Conservation (phyloP, 2,888 invertebrate genomes). For the Drosophila pseudotalamancana region DNA sequence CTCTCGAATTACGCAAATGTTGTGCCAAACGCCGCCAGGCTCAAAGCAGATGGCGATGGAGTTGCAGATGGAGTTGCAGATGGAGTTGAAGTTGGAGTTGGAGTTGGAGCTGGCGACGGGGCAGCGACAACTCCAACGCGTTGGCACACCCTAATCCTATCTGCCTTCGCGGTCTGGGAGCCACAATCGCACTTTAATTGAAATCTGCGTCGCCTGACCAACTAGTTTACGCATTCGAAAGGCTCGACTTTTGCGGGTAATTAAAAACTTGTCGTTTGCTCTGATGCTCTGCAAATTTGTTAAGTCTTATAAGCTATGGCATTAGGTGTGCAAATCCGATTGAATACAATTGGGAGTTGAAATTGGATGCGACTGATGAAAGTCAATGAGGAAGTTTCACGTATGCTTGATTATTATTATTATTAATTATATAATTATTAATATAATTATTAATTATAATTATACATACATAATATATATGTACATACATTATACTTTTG, state of each 20-base stretch:
- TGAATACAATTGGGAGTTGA: background rate
- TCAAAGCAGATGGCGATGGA: constrained; percentile 15
- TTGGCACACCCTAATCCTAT: constrained; percentile 67
- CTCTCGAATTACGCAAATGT: constrained; percentile 70
- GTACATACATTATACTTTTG: no score
- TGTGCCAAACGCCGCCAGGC: constrained; percentile 44
- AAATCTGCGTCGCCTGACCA: constrained; percentile 60
- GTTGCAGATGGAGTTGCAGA: background rate
- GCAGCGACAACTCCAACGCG: constrained; percentile 33
- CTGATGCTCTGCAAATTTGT: constrained; percentile 38
- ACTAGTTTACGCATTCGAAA: constrained; percentile 78
- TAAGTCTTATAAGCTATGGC: constrained; percentile 24
- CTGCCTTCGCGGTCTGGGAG: constrained; percentile 23
- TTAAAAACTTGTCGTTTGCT: constrained; percentile 74
- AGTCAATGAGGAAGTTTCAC: no score
- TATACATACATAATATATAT: no score
- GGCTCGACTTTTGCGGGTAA: constrained; percentile 61
- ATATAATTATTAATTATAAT: no score
- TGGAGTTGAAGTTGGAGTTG: no score
- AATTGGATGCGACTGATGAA: no score
- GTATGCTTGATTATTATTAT: no score
- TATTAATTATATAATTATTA: no score
- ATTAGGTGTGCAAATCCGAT: constrained; percentile 1
- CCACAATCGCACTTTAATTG: constrained; percentile 60
- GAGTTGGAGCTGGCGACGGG: no score